Percentiles rank a stretch among this genome's conserved stretches.
Evolutionary conservation across 2,797 vertebrate species (phyloP).

Genomic region (Aphelocoma californica): DNA sequence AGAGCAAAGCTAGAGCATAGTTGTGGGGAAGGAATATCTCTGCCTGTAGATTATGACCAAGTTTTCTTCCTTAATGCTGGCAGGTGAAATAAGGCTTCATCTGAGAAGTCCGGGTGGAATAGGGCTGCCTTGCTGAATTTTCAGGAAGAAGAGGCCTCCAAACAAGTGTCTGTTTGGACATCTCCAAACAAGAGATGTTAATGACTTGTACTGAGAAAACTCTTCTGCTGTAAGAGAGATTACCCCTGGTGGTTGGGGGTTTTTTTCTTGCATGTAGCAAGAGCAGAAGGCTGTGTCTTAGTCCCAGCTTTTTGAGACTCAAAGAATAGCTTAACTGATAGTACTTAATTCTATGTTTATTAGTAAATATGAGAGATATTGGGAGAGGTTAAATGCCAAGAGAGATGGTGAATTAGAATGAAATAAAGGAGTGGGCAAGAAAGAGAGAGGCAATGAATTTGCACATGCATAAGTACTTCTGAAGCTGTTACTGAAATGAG

Average conservation of each 20-base stretch:
- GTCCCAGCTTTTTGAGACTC: not conserved
- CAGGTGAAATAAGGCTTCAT: not conserved
- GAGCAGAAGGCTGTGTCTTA: not conserved
- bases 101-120: not conserved
- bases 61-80: not conserved
- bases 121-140: not conserved
- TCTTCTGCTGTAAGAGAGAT: not conserved
- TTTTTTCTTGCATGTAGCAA: not conserved
- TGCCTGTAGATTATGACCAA: not conserved
- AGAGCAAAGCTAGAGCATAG: not conserved
- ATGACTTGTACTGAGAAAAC: not conserved
- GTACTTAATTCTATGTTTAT: not conserved
- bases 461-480: not conserved
- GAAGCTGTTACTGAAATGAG: not conserved
- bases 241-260: rapidly evolving
- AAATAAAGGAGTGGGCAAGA: not conserved
- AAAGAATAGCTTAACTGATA: not conserved
- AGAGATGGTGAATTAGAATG: not conserved
- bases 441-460: not conserved
- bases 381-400: not conserved
- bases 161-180: not conserved
- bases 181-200: not conserved
- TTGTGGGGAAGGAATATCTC: not conserved
- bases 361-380: not conserved
- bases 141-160: not conserved